Conservation (phyloP, 2,888 invertebrate genomes). For the Catonia carolina region DNA sequence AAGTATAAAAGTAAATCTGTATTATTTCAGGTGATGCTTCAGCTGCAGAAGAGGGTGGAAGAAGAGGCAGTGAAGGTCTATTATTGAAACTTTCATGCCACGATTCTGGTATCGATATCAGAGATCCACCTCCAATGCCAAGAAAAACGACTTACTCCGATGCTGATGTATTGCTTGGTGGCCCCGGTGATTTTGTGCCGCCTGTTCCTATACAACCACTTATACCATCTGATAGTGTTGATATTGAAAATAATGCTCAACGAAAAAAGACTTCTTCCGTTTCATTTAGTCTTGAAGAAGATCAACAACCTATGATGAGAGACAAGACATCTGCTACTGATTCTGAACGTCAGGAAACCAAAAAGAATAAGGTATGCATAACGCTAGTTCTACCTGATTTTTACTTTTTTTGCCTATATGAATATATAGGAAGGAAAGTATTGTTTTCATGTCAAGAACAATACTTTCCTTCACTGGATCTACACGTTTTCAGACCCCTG, state of each 20-base stretch:
- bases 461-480: too few relatives aligned
- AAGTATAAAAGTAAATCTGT: too few relatives aligned
- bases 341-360: conserved; percentile 35
- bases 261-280: conserved; percentile 65
- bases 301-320: conserved; percentile 35
- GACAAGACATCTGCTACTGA: conserved; percentile 49
- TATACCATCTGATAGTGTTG: conserved; percentile 45
- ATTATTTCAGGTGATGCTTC: neutral
- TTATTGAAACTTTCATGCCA: conserved; percentile 68
- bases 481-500: too few relatives aligned
- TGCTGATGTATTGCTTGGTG: conserved; percentile 79
- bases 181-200: conserved; percentile 68
- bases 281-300: conserved; percentile 56
- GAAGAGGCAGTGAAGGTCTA: conserved; percentile 44
- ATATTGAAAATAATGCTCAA: conserved; percentile 41
- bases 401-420: too few relatives aligned
- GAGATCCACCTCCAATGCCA: conserved; percentile 50
- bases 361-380: conserved; percentile 35
- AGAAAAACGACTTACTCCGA: conserved; percentile 60
- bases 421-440: too few relatives aligned
- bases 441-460: conserved; percentile 2
- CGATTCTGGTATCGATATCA: conserved; percentile 84
- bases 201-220: conserved; percentile 71
- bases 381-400: neutral
- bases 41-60: conserved; percentile 39